Evolutionary conservation across 2,797 vertebrate species (phyloP), one percentile per base, ranked within the genome.

Genomic region (Syngnathus rostellatus): DNA sequence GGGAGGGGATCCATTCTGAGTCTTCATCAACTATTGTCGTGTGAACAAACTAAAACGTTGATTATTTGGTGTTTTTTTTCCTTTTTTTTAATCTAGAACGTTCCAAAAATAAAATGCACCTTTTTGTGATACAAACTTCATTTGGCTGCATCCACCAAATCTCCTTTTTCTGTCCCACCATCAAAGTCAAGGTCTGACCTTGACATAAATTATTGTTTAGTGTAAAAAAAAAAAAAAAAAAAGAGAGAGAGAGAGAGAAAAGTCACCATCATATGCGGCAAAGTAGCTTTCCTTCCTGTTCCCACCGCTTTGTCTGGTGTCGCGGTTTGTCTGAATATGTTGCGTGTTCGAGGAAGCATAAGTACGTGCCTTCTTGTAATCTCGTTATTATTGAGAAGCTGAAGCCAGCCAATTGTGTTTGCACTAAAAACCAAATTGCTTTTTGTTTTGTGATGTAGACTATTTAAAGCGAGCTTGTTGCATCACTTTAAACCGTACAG

Each of bases 361-460:
- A 89, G 90, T 91, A 91, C 83, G 92, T 93, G 92, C 92, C 92
- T 93, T 92, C 89, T 89, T 91, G 90, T 92, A 90, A 90, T 92
- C 88, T 92, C 89, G 90, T 91, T 90, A 89, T 90, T 90, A 88
- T 91, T 91, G 88, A 90, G 86, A 92, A 91, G 91, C 90, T 90
- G 88, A 91, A 91, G 91, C 90, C 90, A 93, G 91, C 90, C 90
- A 92, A 91, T 92, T 91, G 89, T 91, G 91, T 93, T 93, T 93
- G 90, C 91, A 92, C 91, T 93, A 92, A 91, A 72, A 92, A 90
- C 91, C 89, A 90, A 91, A 91, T 90, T 90, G 90, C 90, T 92
- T 92, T 89, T 38, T 64, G n/a, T 65, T 54, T 64, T 73, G 90
- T 91, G 89, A 89, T 91, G 90, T 92, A 88, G 89, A 91, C 88